Conservation (phyloP, 53 echinoderm and acorn worm species). For the Antedon mediterranea region DNA sequence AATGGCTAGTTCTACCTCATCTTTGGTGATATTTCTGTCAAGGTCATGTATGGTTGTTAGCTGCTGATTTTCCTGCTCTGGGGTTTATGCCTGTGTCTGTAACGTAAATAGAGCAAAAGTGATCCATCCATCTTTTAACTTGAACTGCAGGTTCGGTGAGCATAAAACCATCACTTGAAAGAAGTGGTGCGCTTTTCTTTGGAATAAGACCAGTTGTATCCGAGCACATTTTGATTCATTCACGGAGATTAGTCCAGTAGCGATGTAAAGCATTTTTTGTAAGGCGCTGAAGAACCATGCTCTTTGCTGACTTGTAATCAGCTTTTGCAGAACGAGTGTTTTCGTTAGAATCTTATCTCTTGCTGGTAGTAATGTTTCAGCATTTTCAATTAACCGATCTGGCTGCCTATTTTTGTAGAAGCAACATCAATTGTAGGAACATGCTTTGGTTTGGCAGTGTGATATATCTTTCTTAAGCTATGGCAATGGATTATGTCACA, state of each 20-base stretch:
- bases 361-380: constrained; percentile 5
- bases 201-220: constrained; percentile 5
- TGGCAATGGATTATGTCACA: constrained; percentile 1
- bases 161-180: neutral
- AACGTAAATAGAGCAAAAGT: constrained; percentile 4
- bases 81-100: neutral
- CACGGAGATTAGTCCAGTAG: constrained; percentile 5
- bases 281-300: constrained; percentile 3
- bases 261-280: neutral
- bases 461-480: constrained; percentile 6
- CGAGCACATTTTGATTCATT: neutral
- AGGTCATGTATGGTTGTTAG: no score
- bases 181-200: constrained; percentile 14
- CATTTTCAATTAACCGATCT: constrained; percentile 10
- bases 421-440: constrained; percentile 1
- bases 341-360: neutral
- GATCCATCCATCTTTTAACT: constrained; percentile 6
- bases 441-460: neutral
- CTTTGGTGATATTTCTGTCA: no score
- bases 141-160: constrained; percentile 6
- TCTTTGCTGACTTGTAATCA: constrained; percentile 1
- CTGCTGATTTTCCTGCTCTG: neutral
- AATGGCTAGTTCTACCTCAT: no score
- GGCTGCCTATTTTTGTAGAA: neutral
- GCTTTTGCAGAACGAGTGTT: neutral